These are phyloP conservation scores for Machimus rusticus DNA, from an alignment of 2,888 invertebrate genomes.

Conservation along the genomic window DNA sequence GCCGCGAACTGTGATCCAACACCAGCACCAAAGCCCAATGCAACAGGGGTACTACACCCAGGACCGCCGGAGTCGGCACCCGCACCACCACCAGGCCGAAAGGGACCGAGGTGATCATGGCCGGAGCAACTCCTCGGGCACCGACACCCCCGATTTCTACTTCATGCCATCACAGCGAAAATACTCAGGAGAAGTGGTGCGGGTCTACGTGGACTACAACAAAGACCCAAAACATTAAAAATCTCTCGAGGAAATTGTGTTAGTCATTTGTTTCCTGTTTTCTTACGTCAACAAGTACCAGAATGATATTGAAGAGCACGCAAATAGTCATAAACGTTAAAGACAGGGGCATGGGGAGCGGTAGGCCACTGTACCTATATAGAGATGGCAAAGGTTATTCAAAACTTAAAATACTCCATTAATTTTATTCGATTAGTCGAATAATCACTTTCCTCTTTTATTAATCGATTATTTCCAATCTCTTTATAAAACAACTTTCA, in stretches of 20 bases:
- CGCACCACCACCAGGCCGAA: slow-evolving; percentile 45
- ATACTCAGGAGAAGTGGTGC: slow-evolving; percentile 88
- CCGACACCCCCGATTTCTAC: slow-evolving; percentile 80
- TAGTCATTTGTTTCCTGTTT: slow-evolving; percentile 31
- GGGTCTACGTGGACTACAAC: slow-evolving; percentile 84
- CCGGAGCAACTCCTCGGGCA: slow-evolving; percentile 56
- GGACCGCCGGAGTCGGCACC: slow-evolving; percentile 63
- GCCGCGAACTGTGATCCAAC: slow-evolving; percentile 70
- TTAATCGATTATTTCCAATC: no score
- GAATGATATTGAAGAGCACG: slow-evolving; percentile 31
- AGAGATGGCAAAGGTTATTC: neutral
- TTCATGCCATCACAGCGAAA: slow-evolving; percentile 95
- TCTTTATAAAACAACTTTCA: no score
- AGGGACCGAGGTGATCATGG: slow-evolving; percentile 47
- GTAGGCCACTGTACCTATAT: neutral
- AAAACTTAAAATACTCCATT: no score
- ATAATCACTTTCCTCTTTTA: no score
- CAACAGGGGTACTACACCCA: slow-evolving; percentile 66
- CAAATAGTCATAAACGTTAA: slow-evolving; percentile 30
- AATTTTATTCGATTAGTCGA: no score
- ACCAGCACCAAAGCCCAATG: slow-evolving; percentile 62
- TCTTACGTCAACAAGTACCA: slow-evolving; percentile 17
- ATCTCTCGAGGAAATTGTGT: neutral
- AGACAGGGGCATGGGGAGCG: neutral
- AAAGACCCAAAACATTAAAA: slow-evolving; percentile 69